Base-by-base conservation (phyloP, 2,797 vertebrate species). In the Iguana delicatissima region DNA sequence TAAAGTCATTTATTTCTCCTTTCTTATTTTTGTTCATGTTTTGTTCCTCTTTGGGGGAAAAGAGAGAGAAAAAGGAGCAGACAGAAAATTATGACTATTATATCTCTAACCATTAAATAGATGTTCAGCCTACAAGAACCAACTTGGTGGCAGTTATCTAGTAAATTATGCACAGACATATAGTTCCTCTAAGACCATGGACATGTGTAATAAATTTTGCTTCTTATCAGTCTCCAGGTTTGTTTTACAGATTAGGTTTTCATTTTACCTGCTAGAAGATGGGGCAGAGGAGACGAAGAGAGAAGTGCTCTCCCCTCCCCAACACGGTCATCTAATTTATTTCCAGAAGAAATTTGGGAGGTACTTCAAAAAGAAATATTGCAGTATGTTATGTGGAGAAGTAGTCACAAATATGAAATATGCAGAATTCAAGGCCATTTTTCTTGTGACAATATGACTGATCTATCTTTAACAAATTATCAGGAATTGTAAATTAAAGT, bases 151-250 rank as follows among this genome's bases (percentile, higher is more conserved):
- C 89, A 93, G 92, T 77, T 69, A 59, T 91, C 94, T 95, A 59
- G 92, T 97, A 94, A 97, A 96, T 96, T 96, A 96, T 29, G 38
- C 93, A 94, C 89, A 95, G 93, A 95, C 90, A 91, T 89, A 94
- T 91, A 90, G 87, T 87, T 93, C 91, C 89, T 85, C 57, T 74
- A 92, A 92, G 87, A 8, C 89, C 90, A 64, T 74, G 89, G 94
- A 77, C 81, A 83, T 91, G 35, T 38, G n/a, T 55, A 93, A 83
- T 95, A 91, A 94, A 93, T 95, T 80, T 85, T 38, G 94, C 57
- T 88, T 69, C 32, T 90, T 92, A 90, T 90, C 93, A 94, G 80
- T 92, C 89, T 3, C 16, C 50, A 83, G 90, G 42, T 26, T 84
- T 89, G 52, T 69, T 91, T 35, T 89, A 59, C 67, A 18, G n/a